Evolutionary conservation across 1,140 invertebrate species (phyloP), one percentile per base, ranked within the genome.

Genomic region (Leptinotarsa texana): DNA sequence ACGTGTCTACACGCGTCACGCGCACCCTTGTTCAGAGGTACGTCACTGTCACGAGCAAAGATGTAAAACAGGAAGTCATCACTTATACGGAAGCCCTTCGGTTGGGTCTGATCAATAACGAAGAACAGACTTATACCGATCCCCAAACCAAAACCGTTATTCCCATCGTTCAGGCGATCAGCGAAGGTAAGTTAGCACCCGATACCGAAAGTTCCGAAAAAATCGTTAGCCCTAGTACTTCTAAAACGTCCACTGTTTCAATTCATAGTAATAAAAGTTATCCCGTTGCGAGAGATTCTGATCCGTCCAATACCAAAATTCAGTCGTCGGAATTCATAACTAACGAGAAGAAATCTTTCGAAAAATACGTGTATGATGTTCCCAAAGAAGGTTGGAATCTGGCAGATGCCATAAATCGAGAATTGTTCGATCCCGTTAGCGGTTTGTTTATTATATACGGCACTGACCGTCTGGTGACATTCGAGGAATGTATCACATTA

Each of bases 381-480:
- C 94, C 95, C 2, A 86, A 88, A n/a, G 91, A 93, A 76, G 94
- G 94, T 11, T 96, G 95, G 95, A 88, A 88, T 67, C 85, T 96
- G 0, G 86, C 88, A 69, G 92, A 95, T 82, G 93, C 93, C 13
- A 95, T 96, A 69, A 87, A 92, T 47, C 89, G 91, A 82, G 89
- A 90, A 62, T 84, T 96, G 3, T 94, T 96, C 78, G 93, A 98
- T 86, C 90, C 94, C 1, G 87, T 90, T 2, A 92, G 90, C 6
- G 95, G 96, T 3, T 87, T 95, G 3, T 96, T 98, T 82, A 92
- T 92, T 69, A 94, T 98, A 80, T 95, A 95, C 51, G 93, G 93
- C 47, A 95, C 94, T 2, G 94, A 96, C 83, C 89, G 94, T 80
- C 86, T 94, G 42, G 90, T 97, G 4, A 93, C 94, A 74, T 93